These are phyloP conservation scores for Rhineura floridana DNA, from an alignment of 2,113 vertebrate species.

Conservation along the genomic window DNA sequence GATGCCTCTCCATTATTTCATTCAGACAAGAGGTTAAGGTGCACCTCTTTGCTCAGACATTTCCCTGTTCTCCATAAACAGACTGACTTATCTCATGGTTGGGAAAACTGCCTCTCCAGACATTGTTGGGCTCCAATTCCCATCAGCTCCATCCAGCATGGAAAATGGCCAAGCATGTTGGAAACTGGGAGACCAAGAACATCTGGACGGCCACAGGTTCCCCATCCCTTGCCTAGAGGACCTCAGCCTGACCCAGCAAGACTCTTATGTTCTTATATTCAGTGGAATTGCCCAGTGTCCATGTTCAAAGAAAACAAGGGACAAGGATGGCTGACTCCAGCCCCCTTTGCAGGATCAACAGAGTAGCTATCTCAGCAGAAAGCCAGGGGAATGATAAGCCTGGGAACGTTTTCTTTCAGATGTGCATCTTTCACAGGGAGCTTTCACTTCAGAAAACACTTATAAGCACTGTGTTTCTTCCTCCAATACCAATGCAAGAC, in stretches of 20 bases:
- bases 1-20: too few relatives aligned
- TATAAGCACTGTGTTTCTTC: neutral
- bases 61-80: neutral
- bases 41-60: too few relatives aligned
- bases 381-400: too few relatives aligned
- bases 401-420: neutral
- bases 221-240: neutral
- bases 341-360: too few relatives aligned
- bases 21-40: too few relatives aligned
- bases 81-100: neutral
- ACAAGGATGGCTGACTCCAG: neutral
- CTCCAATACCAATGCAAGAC: conserved; percentile 8
- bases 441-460: neutral
- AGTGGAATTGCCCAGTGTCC: neutral
- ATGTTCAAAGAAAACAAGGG: neutral
- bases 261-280: neutral
- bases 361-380: too few relatives aligned
- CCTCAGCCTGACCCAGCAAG: neutral
- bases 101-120: neutral
- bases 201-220: neutral
- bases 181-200: neutral
- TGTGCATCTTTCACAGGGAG: neutral
- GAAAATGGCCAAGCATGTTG: too few relatives aligned
- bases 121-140: neutral
- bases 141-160: neutral